These are phyloP conservation scores for Acromyrmex charruanus DNA, from an alignment of 1,140 invertebrate genomes.

Conservation along the genomic window DNA sequence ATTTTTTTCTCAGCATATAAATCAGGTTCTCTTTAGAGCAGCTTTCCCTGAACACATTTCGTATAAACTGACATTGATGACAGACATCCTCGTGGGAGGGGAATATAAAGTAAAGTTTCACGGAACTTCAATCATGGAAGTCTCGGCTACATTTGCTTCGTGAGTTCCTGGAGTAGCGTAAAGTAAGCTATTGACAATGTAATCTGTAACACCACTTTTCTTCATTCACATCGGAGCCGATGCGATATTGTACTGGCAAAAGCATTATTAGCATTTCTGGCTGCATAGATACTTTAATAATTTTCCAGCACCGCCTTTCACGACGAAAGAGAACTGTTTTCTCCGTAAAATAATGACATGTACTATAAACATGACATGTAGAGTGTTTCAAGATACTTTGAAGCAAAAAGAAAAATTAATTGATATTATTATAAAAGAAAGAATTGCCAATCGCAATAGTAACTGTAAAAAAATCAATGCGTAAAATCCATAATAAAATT, in stretches of 20 bases:
- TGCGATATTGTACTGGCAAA: conserved; percentile 3
- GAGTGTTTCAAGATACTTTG: conserved; percentile 23
- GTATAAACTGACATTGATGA: neutral
- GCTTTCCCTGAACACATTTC: neutral
- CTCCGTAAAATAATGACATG: conserved; percentile 50
- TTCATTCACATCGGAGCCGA: conserved; percentile 41
- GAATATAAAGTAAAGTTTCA: conserved; percentile 9
- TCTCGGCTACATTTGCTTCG: neutral
- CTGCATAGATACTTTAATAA: conserved; percentile 4
- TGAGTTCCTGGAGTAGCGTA: neutral
- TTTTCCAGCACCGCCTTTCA: conserved; percentile 54
- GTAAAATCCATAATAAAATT: neutral
- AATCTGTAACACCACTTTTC: conserved; percentile 18
- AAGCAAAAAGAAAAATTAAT: neutral
- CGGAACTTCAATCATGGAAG: neutral
- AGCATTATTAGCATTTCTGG: conserved; percentile 60
- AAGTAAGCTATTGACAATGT: conserved; percentile 15
- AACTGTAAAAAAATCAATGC: neutral
- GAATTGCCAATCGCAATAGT: neutral
- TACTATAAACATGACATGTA: conserved; percentile 48
- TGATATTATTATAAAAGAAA: neutral
- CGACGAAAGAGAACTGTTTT: conserved; percentile 19
- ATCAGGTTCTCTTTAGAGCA: neutral
- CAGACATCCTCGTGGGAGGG: neutral
- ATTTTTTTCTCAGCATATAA: neutral